Evolutionary conservation across 1,140 invertebrate species (phyloP), one percentile per base, ranked within the genome.

Genomic region (Drosophila pachea): DNA sequence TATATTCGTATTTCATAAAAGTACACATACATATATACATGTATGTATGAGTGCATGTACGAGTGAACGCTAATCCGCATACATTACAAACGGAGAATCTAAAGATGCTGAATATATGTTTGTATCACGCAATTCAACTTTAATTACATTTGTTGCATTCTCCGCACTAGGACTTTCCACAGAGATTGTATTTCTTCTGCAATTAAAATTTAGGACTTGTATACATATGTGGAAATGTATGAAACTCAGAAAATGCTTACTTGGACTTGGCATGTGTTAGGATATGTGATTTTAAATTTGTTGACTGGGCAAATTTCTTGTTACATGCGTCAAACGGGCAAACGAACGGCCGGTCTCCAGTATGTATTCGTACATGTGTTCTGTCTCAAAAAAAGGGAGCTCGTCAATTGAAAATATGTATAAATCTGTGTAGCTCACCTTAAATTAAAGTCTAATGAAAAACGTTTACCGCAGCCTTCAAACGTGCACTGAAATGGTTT

Each of bases 271-370:
- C 97, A 90, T 99, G 98, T 59, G 98, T 99, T 77, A 99, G 92
- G 90, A 99, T 98, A 90, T 99, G 98, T 77, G 97, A 99, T 90
- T 99, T 99, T 29, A 99, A 92, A 90, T 99, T 99, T 72, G 97
- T 99, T 38, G 97, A 98, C 91, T 99, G 98, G 33, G 98, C 98
- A 92, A 99, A 99, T 89, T 99, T 99, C 91, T 99, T 99, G 90
- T 97, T 98, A 90, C 98, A 99, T 29, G 97, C 97, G 90, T 99
- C 97, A 91, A 99, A 99, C 0, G 97, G 98, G 92, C 98, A 99
- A 32, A 99, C 97, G 89, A 98, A 99, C 0, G 98, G 98, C 53
- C 97, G 91, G 89, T 99, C 98, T 11, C 97, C 98, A 0, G 98
- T 99, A 90, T 99, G 98, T 86, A 99, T 99, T 68, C 98, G 92